Evolutionary conservation across 2,113 vertebrate species (phyloP), one percentile per base, ranked within the genome.

Genomic region (Dasyornis broadbenti): DNA sequence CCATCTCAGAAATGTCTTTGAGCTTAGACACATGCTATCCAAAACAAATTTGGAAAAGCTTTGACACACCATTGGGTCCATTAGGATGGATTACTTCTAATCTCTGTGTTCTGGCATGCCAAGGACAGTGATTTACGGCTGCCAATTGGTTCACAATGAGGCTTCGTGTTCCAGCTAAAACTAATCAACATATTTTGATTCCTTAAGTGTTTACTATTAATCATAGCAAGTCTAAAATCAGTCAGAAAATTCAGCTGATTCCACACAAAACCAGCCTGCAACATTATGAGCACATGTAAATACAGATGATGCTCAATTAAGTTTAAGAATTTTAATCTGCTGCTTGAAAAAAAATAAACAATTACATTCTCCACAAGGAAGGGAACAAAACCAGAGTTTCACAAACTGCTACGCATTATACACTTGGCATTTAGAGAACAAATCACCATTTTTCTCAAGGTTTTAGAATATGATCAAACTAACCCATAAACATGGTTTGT

Each of bases 41-140:
- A 75, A 89, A 96, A 86, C 33, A 90, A 86, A 94, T 86, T 68
- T 52, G n/a, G 60, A 95, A 92, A 93, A 77, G 56, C 68, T 94
- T 54, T 90, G 39, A 75, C 49, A 37, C 4, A 3, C 54, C 39
- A 79, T 86, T 85, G 63, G 39, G 47, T 76, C 80, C 77, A 83
- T 92, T 89, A 89, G 77, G 26, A 65, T 61, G 86, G 76, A 90
- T 91, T 82, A 65, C 57, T 89, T 86, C 64, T 90, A 92, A 85
- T 79, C 60, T 66, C 86, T 47, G 56, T 71, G n/a, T 86, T 94
- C 68, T 93, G 45, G 60, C 31, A 50, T 33, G 11, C 37, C 66
- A 82, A 20, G 28, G 44, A 68, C 35, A 79, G 57, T 35, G 52
- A 92, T 95, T 92, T 92, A 92, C 50, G 49, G 8, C 19, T 75